Base-by-base conservation (phyloP, 1,140 invertebrate genomes). In the Leptonema lineaticorne region DNA sequence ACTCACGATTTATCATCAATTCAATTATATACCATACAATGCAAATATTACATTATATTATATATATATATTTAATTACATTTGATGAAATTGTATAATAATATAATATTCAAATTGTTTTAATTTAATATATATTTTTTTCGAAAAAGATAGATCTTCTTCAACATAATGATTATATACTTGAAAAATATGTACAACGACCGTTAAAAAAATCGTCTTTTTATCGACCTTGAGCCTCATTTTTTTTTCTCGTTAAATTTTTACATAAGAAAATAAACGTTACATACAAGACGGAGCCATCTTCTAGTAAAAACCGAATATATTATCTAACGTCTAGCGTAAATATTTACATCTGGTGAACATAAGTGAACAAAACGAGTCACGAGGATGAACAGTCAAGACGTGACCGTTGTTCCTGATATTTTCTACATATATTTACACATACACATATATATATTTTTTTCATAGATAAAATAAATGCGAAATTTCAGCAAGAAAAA, bases 321-420 rank as follows among this genome's bases (percentile, higher is more conserved):
- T 41, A 41, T 26, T 22, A 53, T 53, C 22, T 53, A 53, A 53
- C 22, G 20, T 8, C 22, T 11, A 7, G 27, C 24, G 14, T 22
- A 26, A 53, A 53, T 53, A 53, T 53, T 53, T 26, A 53, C 50
- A 53, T 53, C 22, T 53, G 50, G 50, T 22, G n/a, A n/a, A 26
- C 50, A 26, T 24, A 53, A 53, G 9, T 41, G 37, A 11, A 41
- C n/a, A n/a, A 16, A 14, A 16, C 37, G 37, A 14, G 16, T 41
- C 37, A 41, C 37, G 37, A 41, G 37, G 37, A 41, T 41, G 37
- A 16, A 41, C 37, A n/a, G n/a, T n/a, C n/a, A n/a, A n/a, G n/a
- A n/a, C n/a, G n/a, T n/a, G n/a, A n/a, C n/a, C n/a, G n/a, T n/a
- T 11, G 37, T 41, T 41, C 3, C 2, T 16, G 37, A 41, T 16